Evolutionary conservation across 2,888 invertebrate genomes (phyloP), one percentile per base, ranked within the genome.

Genomic region (Archips xylosteana): DNA sequence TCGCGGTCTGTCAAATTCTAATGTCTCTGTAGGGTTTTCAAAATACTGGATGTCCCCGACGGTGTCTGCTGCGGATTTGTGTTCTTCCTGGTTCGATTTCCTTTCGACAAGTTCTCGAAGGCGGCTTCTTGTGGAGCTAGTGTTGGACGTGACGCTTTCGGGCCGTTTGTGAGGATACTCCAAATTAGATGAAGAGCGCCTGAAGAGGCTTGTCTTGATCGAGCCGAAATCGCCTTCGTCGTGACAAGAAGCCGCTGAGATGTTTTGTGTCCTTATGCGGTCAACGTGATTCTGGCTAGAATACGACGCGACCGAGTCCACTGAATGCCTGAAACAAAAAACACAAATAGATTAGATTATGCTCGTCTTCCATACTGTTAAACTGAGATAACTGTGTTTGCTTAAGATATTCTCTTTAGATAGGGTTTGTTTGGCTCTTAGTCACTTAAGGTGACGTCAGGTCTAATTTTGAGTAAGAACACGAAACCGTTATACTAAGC

Each of bases 301-400:
- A 92, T 94, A 94, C 93, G 95, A 94, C 92, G 94, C 93, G 92
- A 94, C 95, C 93, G 95, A 94, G 92, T 95, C 95, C 91, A 94
- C 95, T 88, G 95, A 94, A 91, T 95, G 95, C 85, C 95, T 95
- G 94, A 79, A 94, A 95, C 80, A 78, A 75, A 89, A 87, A 90
- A 91, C 81, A 86, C 76, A 76, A 74, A 75, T 71, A 87, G 90
- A 91, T 92, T 89, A 92, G 90, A 90, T 91, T 89, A 89, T 81
- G 84, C 63, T 57, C 82, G 87, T 74, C 70, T 74, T 73, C 81
- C 81, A 82, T 78, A 72, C 70, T 81, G 79, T 78, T 71, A 76
- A 74, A 78, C 76, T 78, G 78, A 80, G 91, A 91, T 92, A 89
- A 83, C 78, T 79, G 70, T 90, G 90, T 92, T 91, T 90, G 84